A percentile compares a stretch with the other conserved stretches of the same genome.
Evolutionary conservation across 2,113 vertebrate genomes (phyloP).

Genomic region (Lipotes vexillifer): DNA sequence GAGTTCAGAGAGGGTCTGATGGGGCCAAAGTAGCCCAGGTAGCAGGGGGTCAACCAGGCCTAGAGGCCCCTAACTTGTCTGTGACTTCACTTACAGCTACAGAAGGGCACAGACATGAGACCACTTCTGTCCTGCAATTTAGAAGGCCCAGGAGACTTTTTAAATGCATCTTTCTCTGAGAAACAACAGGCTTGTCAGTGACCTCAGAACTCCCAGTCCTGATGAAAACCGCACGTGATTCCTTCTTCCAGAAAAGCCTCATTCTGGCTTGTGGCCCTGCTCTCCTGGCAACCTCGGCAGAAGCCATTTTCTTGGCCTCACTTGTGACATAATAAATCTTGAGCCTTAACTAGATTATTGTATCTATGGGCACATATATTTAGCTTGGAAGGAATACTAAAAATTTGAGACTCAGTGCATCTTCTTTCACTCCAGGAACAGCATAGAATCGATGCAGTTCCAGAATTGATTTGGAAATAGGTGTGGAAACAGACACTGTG

Average conservation of each 20-base stretch:
- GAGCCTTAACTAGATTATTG: background rate
- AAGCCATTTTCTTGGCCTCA: background rate
- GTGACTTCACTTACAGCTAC: background rate
- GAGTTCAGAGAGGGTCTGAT: background rate
- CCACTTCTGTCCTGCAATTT: background rate
- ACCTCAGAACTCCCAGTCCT: background rate
- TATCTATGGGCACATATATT: background rate
- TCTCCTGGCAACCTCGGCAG: background rate
- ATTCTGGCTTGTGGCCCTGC: background rate
- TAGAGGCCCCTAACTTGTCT: accelerated
- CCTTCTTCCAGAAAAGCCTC: background rate
- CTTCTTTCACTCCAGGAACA: background rate
- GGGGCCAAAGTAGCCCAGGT: accelerated
- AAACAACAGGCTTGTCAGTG: background rate
- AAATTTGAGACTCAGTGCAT: background rate
- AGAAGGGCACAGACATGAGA: background rate
- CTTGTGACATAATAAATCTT: background rate
- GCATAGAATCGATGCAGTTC: accelerated
- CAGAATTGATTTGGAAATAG: too few relatives aligned
- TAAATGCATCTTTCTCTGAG: background rate
- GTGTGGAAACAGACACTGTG: background rate
- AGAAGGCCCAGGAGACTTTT: background rate
- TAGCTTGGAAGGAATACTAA: background rate
- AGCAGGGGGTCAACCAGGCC: accelerated
- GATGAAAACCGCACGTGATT: background rate